A percentile compares a stretch with the other conserved stretches of the same genome.
Evolutionary conservation across 2,113 vertebrate genomes (phyloP).

Genomic region (Pontoporia blainvillei): DNA sequence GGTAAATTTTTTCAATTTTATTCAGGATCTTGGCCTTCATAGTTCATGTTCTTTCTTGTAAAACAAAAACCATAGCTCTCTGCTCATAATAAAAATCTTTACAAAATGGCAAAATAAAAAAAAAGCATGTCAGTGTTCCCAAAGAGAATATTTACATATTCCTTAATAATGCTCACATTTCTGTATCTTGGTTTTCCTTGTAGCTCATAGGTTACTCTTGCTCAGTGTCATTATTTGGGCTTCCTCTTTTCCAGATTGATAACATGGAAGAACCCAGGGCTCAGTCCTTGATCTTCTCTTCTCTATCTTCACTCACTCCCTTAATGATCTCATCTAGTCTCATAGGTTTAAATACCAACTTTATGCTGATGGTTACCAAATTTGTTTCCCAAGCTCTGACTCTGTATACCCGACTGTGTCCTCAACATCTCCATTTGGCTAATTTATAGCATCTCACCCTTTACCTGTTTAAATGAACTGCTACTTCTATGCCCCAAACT

Average conservation of each 20-base stretch:
- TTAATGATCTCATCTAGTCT: neutral
- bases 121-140: neutral
- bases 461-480: neutral
- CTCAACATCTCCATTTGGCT: neutral
- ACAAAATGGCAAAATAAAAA: neutral
- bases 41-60: neutral
- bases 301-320: neutral
- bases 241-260: neutral
- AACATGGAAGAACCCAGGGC: neutral
- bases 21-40: neutral
- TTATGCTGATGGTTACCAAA: neutral
- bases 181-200: neutral
- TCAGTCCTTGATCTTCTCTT: neutral
- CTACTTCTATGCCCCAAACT: neutral
- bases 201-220: no score
- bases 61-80: neutral
- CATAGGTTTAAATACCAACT: no score
- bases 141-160: neutral
- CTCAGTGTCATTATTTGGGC: neutral
- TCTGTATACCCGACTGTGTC: neutral
- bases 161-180: neutral
- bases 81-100: neutral
- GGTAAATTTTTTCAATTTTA: neutral
- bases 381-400: neutral
- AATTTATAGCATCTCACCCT: neutral